Evolutionary conservation across 2,888 invertebrate species (phyloP).

Genomic region (Gari tellinella): DNA sequence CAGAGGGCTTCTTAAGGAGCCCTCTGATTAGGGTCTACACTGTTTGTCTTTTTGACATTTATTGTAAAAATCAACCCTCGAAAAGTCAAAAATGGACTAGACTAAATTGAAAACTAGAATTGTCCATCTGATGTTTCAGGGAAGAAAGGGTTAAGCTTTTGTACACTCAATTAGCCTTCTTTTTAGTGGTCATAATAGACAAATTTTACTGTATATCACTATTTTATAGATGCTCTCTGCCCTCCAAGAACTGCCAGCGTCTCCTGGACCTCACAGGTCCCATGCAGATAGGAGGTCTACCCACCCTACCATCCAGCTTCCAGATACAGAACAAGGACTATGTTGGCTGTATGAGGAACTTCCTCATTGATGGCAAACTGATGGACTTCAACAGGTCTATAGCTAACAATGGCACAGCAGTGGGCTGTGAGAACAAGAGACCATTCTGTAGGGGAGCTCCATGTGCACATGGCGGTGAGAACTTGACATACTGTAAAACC

Average conservation of each 20-base stretch:
- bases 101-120: too few relatives aligned
- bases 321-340: conserved; percentile 87
- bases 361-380: conserved; percentile 93
- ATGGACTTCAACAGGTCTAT: conserved; percentile 90
- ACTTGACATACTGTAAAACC: too few relatives aligned
- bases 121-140: too few relatives aligned
- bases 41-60: too few relatives aligned
- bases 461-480: conserved; percentile 92
- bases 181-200: too few relatives aligned
- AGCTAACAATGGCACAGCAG: conserved; percentile 86
- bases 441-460: conserved; percentile 93
- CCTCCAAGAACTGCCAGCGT: conserved; percentile 86
- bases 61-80: too few relatives aligned
- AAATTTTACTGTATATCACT: not conserved
- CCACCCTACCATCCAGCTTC: conserved; percentile 84
- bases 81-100: too few relatives aligned
- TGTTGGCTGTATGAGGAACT: conserved; percentile 95
- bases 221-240: not conserved
- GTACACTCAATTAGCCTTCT: too few relatives aligned
- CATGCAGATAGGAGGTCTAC: conserved; percentile 95
- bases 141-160: too few relatives aligned
- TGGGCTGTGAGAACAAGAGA: conserved; percentile 94
- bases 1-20: too few relatives aligned
- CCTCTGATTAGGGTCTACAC: too few relatives aligned
- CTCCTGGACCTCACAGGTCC: conserved; percentile 96